A percentile compares a stretch with the other conserved stretches of the same genome.
Evolutionary conservation across 2,797 vertebrate species (phyloP).

Genomic region (Hipposideros larvatus): DNA sequence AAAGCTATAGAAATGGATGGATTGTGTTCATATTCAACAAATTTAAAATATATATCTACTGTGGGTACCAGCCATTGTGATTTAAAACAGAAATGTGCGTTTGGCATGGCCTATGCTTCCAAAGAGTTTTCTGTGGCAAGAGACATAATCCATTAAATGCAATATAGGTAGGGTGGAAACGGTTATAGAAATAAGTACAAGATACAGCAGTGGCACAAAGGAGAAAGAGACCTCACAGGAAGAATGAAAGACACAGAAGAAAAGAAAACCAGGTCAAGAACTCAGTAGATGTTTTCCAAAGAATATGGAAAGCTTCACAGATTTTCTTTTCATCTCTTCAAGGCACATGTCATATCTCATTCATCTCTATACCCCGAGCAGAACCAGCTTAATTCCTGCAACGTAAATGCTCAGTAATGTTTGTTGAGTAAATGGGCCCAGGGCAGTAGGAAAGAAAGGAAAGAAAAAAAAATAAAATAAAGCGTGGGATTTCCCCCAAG

Average conservation of each 20-base stretch:
- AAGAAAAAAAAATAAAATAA: neutral
- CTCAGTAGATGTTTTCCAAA: neutral
- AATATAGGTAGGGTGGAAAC: neutral
- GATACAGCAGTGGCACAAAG: neutral
- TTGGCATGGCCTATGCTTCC: neutral
- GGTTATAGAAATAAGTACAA: neutral
- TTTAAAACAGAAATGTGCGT: neutral
- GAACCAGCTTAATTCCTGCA: neutral
- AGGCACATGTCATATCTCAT: neutral
- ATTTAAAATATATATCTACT: neutral
- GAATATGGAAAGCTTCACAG: neutral
- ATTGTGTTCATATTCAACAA: neutral
- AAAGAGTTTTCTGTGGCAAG: neutral
- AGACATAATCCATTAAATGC: neutral
- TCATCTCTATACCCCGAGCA: neutral
- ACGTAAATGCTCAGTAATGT: neutral
- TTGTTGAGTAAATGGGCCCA: slow-evolving; percentile 58
- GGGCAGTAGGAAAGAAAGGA: slow-evolving; percentile 46
- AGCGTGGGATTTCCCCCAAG: slow-evolving; percentile 43
- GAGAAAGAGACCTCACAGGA: neutral
- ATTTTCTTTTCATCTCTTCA: neutral
- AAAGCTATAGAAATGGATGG: neutral
- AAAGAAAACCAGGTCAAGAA: neutral
- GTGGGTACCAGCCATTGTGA: neutral
- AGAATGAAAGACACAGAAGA: neutral